Evolutionary conservation across 2,888 invertebrate genomes (phyloP).

Genomic region (Caenorhabditis becei): DNA sequence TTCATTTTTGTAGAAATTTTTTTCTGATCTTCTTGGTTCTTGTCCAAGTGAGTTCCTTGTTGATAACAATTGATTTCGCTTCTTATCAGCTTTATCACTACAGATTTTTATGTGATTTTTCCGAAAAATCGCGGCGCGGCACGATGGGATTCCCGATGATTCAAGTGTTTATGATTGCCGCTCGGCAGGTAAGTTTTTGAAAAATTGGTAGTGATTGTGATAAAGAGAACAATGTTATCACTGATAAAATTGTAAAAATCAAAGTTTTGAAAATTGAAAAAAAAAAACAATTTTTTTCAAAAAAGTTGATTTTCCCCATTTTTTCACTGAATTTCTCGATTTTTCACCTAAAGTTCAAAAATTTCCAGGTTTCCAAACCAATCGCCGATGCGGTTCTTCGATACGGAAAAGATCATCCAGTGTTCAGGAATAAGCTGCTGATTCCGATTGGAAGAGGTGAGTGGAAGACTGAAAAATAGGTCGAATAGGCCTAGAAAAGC

Average conservation of each 20-base stretch:
- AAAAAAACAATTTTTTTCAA: not conserved
- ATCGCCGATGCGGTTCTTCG: slow-evolving; percentile 75
- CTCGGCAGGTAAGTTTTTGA: slow-evolving; percentile 71
- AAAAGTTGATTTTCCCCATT: not conserved
- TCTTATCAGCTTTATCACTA: slow-evolving; percentile 14
- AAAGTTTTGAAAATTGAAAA: not conserved
- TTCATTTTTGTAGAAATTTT: too few species aligned
- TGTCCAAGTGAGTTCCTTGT: not conserved
- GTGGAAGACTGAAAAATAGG: too few species aligned
- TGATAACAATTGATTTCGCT: not conserved
- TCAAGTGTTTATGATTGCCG: slow-evolving; percentile 80
- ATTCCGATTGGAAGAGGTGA: slow-evolving; percentile 76
- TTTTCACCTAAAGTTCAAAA: not conserved
- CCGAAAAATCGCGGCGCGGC: slow-evolving; percentile 9
- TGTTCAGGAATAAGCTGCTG: slow-evolving; percentile 74
- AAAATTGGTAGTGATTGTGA: not conserved
- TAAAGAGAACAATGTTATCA: not conserved
- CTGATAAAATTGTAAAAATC: not conserved
- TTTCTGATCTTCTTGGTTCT: slow-evolving; percentile 12
- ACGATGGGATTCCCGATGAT: slow-evolving; percentile 80
- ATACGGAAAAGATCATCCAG: slow-evolving; percentile 78
- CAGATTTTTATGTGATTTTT: slow-evolving; percentile 49
- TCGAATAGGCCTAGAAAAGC: not conserved
- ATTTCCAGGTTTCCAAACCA: slow-evolving; percentile 76
- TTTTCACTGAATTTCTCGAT: not conserved